Percentiles rank a stretch among this genome's conserved stretches.
These are phyloP conservation scores for Geococcyx californianus DNA, from an alignment of 2,113 vertebrate genomes.

Conservation along the genomic window DNA sequence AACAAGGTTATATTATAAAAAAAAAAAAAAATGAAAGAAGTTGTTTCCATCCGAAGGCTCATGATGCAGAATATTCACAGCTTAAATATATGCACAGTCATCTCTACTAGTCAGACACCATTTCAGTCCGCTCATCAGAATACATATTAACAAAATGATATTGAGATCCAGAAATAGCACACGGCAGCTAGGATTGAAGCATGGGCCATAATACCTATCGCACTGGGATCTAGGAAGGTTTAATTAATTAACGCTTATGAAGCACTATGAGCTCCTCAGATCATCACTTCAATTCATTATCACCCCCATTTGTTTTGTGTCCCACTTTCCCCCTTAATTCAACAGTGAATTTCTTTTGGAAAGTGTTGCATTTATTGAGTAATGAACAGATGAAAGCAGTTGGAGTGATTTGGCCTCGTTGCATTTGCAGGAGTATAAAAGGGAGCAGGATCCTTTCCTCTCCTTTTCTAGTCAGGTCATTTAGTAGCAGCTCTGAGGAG, in stretches of 20 bases:
- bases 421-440: background rate
- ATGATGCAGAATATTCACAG: constrained; percentile 56
- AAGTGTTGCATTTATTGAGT: constrained; percentile 36
- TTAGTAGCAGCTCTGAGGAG: background rate
- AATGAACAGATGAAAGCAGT: constrained; percentile 32
- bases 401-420: background rate
- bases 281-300: constrained; percentile 61
- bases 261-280: constrained; percentile 49
- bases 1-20: background rate
- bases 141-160: constrained; percentile 55
- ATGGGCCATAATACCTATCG: constrained; percentile 27
- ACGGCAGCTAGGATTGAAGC: background rate
- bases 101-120: constrained; percentile 63
- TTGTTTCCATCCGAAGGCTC: background rate
- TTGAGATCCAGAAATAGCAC: constrained; percentile 47
- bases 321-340: constrained; percentile 20
- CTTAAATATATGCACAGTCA: constrained; percentile 69
- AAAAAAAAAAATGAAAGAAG: background rate
- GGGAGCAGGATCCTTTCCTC: background rate
- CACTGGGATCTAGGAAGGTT: constrained; percentile 3
- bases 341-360: constrained; percentile 32
- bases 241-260: constrained; percentile 60
- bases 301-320: constrained; percentile 45
- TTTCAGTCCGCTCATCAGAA: constrained; percentile 55
- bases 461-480: background rate